Evolutionary conservation across 2,888 invertebrate genomes (phyloP), one percentile per base, ranked within the genome.

Genomic region (Ophion ellenae): DNA sequence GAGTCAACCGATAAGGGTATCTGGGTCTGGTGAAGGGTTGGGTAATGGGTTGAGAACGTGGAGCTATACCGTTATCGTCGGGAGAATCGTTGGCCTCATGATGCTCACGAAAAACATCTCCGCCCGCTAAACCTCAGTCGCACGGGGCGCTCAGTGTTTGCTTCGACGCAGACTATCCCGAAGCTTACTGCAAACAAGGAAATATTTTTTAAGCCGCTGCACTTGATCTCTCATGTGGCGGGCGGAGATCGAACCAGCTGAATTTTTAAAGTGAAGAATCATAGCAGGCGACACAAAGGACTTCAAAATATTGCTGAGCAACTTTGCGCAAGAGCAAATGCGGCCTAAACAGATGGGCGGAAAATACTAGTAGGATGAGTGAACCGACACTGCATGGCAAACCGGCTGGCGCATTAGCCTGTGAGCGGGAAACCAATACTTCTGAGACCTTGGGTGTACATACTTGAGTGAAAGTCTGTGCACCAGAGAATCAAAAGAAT

Each of bases 1-100:
- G 32, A 64, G 63, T 63, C 78, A 69, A 77, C 69, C 74, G 85
- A 78, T 81, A 78, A 85, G 74, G 84, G 45, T 81, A 85, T 81
- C 85, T 61, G 17, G 7, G 67, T 63, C 20, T 20, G 40, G 61
- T 28, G 80, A 45, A 81, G 73, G 77, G 81, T 81, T 78, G 66
- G 40, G n/a, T 53, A 57, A 28, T 57, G 45, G 73, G 63, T 57
- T 45, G 57, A 67, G 78, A 64, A 82, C 24, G 64, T 64, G 14
- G 36, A 61, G 40, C 45, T 64, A 14, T 28, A 69, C 32, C 36
- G 40, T 78, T 40, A 59, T 70, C 57, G 74, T 73, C 40, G 69
- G 73, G 67, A 81, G 84, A 84, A 81, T 82, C 64, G 53, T 75
- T 79, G 67, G 59, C 57, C n/a, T 53, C 63, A 47, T 69, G 75